Percentiles rank a stretch among this genome's conserved stretches.
phyloP scores from a whole-genome alignment of 2,113 vertebrate species.

The Rhabdomys dilectus region DNA sequence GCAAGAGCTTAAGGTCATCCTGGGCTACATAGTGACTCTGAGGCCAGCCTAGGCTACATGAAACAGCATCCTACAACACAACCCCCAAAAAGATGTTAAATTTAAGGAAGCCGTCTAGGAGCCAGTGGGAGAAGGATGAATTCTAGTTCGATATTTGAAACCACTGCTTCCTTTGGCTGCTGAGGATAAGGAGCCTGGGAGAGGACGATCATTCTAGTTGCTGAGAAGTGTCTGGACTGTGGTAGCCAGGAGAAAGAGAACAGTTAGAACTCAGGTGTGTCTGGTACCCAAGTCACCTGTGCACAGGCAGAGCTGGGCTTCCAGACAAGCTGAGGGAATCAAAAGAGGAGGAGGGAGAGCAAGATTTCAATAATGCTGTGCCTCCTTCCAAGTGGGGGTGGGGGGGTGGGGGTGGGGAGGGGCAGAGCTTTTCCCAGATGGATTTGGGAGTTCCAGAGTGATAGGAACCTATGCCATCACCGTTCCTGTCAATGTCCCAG shows the following conservation, averaged over 20 bases:
- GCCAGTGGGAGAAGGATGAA: background rate
- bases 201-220: too few species aligned
- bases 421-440: background rate
- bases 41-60: background rate
- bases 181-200: background rate
- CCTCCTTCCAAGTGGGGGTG: background rate
- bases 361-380: background rate
- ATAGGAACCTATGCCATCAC: background rate
- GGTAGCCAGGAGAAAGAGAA: background rate
- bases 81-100: background rate
- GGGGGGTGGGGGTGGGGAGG: background rate
- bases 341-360: background rate
- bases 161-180: background rate
- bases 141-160: background rate
- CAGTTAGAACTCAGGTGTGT: background rate
- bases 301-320: background rate
- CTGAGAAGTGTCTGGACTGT: background rate
- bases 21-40: background rate
- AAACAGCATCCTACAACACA: background rate
- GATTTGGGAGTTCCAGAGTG: background rate
- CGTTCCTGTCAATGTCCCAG: background rate
- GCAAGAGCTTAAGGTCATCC: background rate
- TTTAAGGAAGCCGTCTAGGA: background rate
- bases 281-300: background rate
- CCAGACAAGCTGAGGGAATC: background rate